phyloP scores from a whole-genome alignment of 2,797 vertebrate genomes.

The Iguana delicatissima region DNA sequence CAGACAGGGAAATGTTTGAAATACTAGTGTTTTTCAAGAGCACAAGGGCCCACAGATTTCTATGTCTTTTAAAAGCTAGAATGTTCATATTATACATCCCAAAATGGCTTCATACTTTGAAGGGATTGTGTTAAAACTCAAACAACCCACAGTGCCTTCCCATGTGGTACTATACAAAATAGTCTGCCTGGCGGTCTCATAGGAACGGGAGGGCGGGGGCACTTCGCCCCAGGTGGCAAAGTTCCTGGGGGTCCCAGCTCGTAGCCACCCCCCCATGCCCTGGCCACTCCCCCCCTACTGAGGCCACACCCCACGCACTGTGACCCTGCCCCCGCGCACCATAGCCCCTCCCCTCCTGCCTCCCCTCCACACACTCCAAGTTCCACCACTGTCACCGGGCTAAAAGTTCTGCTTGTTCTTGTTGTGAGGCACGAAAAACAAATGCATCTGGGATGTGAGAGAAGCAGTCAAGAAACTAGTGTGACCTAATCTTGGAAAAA shows the following conservation, averaged over 20 bases:
- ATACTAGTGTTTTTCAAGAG: neutral
- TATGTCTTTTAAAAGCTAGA: neutral
- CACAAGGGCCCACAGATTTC: neutral
- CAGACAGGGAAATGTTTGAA: neutral
- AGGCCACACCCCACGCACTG: no score
- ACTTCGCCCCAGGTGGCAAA: no score
- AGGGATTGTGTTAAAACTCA: neutral
- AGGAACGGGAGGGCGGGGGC: no score
- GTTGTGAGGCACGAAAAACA: neutral
- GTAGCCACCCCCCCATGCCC: no score
- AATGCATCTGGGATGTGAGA: neutral
- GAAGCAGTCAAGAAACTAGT: neutral
- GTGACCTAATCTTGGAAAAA: neutral
- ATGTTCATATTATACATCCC: no score
- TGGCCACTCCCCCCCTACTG: no score
- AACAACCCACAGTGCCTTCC: neutral
- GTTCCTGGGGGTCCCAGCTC: no score
- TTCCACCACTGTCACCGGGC: no score
- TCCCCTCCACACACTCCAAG: no score
- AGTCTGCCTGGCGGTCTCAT: no score
- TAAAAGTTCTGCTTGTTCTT: neutral
- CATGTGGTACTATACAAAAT: neutral
- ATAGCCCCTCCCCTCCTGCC: no score
- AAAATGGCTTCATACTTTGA: neutral
- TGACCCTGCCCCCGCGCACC: no score